Evolutionary conservation across 1,140 invertebrate genomes (phyloP), one percentile per base, ranked within the genome.

Genomic region (Drosophila mayri): DNA sequence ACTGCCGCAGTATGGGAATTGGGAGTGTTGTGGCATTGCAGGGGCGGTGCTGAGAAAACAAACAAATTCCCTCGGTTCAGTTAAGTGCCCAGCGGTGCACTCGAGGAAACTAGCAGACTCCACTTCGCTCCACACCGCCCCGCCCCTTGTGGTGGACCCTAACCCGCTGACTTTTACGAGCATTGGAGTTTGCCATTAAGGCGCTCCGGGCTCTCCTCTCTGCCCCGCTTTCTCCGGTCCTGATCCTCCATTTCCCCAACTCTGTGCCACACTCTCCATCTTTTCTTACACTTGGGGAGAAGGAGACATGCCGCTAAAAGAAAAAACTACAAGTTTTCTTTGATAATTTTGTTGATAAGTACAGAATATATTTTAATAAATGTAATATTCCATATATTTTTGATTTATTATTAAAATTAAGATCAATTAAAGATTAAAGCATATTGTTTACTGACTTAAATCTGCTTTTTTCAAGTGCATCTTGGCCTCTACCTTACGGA

Each of bases 31-130:
- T 25, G 59, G 47, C 60, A 25, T 12, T 63, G 32, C 16, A 43
- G 38, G 63, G 65, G 66, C 47, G 62, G 47, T 40, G 66, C 63
- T 18, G 52, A 71, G 40, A 83, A 88, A 88, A 88, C 80, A 88
- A 88, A 88, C 84, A 87, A 88, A 87, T 84, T 77, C 64, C 84
- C 61, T 58, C 63, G 64, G 76, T 68, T 74, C 65, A 58, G 79
- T 88, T 90, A 87, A 90, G 84, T 90, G 84, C 83, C 72, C 85
- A 77, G 84, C 76, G 76, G 66, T 73, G 79, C 83, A 86, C 76
- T 84, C 76, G 66, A 76, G 38, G 37, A 67, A 43, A 73, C 52
- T 25, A 14, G 9, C 35, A 38, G 52, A 44, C 28, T 38, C 47
- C 60, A 38, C 49, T 50, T 25, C 59, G 5, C 47, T 46, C 43